Evolutionary conservation across 1,140 invertebrate species (phyloP).

Genomic region (Panulirus ornatus): DNA sequence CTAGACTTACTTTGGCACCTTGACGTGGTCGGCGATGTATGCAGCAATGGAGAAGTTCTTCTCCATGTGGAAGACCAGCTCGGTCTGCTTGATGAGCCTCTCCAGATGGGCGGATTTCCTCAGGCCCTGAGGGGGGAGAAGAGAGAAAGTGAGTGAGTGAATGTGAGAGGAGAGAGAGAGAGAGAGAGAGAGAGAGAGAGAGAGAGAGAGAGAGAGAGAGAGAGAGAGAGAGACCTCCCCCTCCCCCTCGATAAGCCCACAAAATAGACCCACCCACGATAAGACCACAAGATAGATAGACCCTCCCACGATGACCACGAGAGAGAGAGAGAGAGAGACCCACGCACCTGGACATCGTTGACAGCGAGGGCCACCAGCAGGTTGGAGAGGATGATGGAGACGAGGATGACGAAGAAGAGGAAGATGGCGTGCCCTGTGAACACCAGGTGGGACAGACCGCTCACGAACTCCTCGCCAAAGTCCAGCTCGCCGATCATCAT

Average conservation of each 20-base stretch:
- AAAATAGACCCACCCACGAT: background rate
- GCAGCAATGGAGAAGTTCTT: constrained; percentile 71
- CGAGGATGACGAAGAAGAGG: constrained; percentile 82
- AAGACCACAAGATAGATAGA: background rate
- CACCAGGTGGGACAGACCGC: constrained; percentile 77
- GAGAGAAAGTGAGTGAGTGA: background rate
- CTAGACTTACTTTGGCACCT: constrained; percentile 63
- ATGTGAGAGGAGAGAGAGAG: background rate
- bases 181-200: background rate
- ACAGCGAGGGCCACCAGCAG: constrained; percentile 83
- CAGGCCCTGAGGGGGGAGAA: constrained; percentile 78
- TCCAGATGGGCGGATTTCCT: constrained; percentile 80
- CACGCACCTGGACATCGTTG: constrained; percentile 80
- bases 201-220: constrained; percentile 11
- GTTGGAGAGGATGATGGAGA: constrained; percentile 84
- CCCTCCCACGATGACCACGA: background rate
- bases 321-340: too few species aligned
- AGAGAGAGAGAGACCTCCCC: background rate
- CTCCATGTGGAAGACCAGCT: constrained; percentile 78
- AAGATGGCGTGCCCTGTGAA: constrained; percentile 80
- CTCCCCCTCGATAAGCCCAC: too few species aligned
- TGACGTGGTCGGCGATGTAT: constrained; percentile 56
- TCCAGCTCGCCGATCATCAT: constrained; percentile 84
- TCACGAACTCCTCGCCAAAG: constrained; percentile 79
- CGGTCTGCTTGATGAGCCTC: constrained; percentile 78